These are phyloP conservation scores for Ormyrus labotus DNA, from an alignment of 2,888 invertebrate species.

Conservation along the genomic window DNA sequence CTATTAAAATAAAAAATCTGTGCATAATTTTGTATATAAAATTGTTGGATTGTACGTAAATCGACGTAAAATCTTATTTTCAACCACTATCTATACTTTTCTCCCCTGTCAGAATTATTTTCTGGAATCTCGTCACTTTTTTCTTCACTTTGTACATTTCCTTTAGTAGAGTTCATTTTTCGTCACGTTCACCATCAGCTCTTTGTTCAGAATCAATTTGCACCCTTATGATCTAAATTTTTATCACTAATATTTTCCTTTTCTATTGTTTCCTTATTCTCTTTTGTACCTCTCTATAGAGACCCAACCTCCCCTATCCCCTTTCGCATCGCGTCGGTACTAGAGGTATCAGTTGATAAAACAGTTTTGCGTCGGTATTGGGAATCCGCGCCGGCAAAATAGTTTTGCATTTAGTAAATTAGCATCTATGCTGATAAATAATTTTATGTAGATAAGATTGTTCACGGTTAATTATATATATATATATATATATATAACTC, in stretches of 20 bases:
- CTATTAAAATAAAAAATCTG: conserved; percentile 22
- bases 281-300: conserved; percentile 20
- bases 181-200: neutral
- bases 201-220: conserved; percentile 39
- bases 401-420: too few species aligned
- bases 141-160: neutral
- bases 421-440: too few species aligned
- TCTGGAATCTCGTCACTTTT: neutral
- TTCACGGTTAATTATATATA: too few species aligned
- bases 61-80: conserved; percentile 6
- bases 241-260: conserved; percentile 60
- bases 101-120: neutral
- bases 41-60: conserved; percentile 48
- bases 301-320: too few species aligned
- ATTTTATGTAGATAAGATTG: too few species aligned
- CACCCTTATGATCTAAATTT: conserved; percentile 55
- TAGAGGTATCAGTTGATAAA: too few species aligned
- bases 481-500: too few species aligned
- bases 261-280: conserved; percentile 55
- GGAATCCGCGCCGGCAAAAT: too few species aligned
- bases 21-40: conserved; percentile 41
- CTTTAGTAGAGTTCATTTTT: conserved; percentile 5
- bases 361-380: too few species aligned
- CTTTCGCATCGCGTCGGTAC: too few species aligned
- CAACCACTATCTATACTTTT: neutral